A percentile compares a stretch with the other conserved stretches of the same genome.
Conservation (phyloP, 2,113 vertebrate genomes). For the Amazona vittata region DNA sequence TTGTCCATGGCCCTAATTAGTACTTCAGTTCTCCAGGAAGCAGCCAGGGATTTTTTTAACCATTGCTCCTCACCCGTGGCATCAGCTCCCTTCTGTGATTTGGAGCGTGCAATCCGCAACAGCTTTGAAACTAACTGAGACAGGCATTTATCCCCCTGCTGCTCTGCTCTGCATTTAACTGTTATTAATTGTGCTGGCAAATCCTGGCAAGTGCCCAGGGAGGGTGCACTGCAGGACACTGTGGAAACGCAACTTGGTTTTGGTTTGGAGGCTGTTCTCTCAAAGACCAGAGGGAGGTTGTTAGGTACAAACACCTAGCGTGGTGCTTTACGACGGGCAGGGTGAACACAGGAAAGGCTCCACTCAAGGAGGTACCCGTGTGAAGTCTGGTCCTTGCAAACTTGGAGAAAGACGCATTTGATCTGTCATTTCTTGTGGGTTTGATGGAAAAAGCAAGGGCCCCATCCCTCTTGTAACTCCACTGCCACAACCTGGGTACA, state of each 20-base stretch:
- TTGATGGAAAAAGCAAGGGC: background rate
- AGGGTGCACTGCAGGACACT: background rate
- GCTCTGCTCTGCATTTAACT: background rate
- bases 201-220: background rate
- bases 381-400: background rate
- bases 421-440: background rate
- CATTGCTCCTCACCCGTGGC: background rate
- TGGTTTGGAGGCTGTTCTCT: background rate
- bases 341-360: background rate
- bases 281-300: background rate
- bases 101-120: background rate
- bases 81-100: background rate
- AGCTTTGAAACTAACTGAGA: background rate
- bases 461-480: background rate
- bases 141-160: background rate
- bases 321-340: background rate
- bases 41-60: constrained; percentile 1
- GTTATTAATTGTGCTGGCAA: background rate
- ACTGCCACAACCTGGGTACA: background rate
- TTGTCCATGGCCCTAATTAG: constrained; percentile 39
- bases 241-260: background rate
- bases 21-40: constrained; percentile 21
- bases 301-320: rapidly evolving
- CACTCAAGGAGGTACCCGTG: rapidly evolving
- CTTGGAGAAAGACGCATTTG: background rate